Evolutionary conservation across 2,888 invertebrate species (phyloP).

Genomic region (Escarpia spicata): DNA sequence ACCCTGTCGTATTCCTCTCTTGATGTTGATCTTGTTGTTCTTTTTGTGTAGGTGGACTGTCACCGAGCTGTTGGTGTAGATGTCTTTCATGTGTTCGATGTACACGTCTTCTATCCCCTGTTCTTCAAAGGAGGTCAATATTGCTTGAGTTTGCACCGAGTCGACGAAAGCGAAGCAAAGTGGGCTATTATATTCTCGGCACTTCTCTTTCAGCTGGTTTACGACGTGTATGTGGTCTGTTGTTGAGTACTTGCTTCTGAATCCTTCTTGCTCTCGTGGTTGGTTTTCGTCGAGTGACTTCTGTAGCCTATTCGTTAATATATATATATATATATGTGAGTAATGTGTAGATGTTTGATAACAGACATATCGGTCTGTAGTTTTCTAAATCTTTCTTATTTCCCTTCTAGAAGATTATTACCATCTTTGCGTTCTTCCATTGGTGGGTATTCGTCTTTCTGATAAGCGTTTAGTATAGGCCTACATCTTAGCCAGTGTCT

Average conservation of each 20-base stretch:
- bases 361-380: slow-evolving; percentile 17
- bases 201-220: background rate
- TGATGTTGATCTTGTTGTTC: too few species aligned
- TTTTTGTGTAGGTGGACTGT: too few species aligned
- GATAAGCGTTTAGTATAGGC: background rate
- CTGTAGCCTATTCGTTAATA: background rate
- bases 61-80: too few species aligned
- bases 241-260: background rate
- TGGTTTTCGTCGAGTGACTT: background rate
- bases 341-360: background rate
- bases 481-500: background rate
- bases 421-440: slow-evolving; percentile 1
- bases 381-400: background rate
- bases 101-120: too few species aligned
- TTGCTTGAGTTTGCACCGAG: too few species aligned
- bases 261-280: background rate
- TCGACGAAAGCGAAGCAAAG: too few species aligned
- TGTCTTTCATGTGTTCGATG: too few species aligned
- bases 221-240: background rate
- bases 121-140: too few species aligned
- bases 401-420: background rate
- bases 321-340: background rate
- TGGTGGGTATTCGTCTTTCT: background rate
- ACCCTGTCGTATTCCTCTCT: too few species aligned
- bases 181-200: slow-evolving; percentile 13